Percentiles rank a stretch among this genome's conserved stretches.
These are phyloP conservation scores for Aphelinus atriplicis DNA, from an alignment of 1,140 invertebrate species.

Conservation along the genomic window DNA sequence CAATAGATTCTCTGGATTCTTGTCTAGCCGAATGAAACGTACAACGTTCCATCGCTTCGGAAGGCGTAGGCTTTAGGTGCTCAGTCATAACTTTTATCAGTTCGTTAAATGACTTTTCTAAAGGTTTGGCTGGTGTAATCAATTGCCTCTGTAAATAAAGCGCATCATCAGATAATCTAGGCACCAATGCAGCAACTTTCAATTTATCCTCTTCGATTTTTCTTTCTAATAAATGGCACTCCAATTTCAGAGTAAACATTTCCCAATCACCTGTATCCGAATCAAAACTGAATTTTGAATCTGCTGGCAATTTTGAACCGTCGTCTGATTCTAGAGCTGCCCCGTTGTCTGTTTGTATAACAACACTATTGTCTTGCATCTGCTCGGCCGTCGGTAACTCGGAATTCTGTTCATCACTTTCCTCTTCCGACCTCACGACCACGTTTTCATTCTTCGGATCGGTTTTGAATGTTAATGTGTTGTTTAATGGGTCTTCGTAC, in stretches of 20 bases:
- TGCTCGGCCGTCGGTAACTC: no score
- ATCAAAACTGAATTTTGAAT: not conserved
- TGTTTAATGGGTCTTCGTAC: no score
- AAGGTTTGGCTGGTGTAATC: constrained; percentile 41
- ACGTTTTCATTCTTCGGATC: no score
- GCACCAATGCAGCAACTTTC: constrained; percentile 1
- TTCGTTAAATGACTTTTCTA: constrained; percentile 42
- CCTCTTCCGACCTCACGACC: no score
- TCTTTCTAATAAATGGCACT: not conserved
- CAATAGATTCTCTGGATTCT: constrained; percentile 42
- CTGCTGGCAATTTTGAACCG: not conserved
- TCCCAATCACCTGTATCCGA: not conserved
- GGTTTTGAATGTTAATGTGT: no score
- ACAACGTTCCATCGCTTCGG: constrained; percentile 50
- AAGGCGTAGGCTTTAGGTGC: constrained; percentile 43
- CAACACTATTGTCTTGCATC: no score
- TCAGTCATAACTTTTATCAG: constrained; percentile 44
- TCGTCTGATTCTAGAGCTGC: no score
- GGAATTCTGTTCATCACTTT: no score
- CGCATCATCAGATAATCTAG: not conserved
- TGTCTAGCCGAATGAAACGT: constrained; percentile 50
- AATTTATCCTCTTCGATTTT: not conserved
- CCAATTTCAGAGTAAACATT: not conserved
- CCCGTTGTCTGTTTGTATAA: no score
- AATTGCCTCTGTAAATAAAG: constrained; percentile 32